phyloP scores from a whole-genome alignment of 2,888 invertebrate genomes.

The Craniophora ligustri region DNA sequence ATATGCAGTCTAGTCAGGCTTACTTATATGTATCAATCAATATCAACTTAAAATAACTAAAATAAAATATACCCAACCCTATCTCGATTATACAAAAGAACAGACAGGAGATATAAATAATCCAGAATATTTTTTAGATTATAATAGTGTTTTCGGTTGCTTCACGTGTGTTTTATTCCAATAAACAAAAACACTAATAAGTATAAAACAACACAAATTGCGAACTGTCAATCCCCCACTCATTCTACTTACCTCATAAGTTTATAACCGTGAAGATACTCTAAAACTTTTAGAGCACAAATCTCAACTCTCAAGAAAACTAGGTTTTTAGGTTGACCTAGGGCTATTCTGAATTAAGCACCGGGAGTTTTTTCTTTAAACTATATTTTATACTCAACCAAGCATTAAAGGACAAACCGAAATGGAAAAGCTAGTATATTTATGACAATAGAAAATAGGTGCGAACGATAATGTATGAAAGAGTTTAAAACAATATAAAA shows the following conservation, averaged over 20 bases:
- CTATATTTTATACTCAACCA: conserved; percentile 12
- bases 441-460: neutral
- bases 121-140: too few relatives aligned
- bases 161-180: too few relatives aligned
- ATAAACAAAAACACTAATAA: too few relatives aligned
- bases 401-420: neutral
- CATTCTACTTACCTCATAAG: neutral
- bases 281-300: conserved; percentile 46
- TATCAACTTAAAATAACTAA: too few relatives aligned
- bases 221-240: neutral
- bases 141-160: too few relatives aligned
- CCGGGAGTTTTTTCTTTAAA: conserved; percentile 2
- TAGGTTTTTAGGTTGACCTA: conserved; percentile 64
- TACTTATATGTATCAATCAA: too few relatives aligned
- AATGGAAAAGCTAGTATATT: neutral
- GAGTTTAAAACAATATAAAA: too few relatives aligned
- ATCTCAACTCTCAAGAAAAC: conserved; percentile 52
- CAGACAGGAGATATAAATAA: too few relatives aligned
- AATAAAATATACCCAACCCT: too few relatives aligned
- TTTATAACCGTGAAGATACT: conserved; percentile 15
- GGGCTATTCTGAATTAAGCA: conserved; percentile 33
- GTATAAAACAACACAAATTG: neutral
- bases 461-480: too few relatives aligned
- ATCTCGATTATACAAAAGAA: too few relatives aligned
- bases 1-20: too few relatives aligned